phyloP scores from a whole-genome alignment of 1,140 invertebrate genomes.

The Lepidotrigona ventralis region DNA sequence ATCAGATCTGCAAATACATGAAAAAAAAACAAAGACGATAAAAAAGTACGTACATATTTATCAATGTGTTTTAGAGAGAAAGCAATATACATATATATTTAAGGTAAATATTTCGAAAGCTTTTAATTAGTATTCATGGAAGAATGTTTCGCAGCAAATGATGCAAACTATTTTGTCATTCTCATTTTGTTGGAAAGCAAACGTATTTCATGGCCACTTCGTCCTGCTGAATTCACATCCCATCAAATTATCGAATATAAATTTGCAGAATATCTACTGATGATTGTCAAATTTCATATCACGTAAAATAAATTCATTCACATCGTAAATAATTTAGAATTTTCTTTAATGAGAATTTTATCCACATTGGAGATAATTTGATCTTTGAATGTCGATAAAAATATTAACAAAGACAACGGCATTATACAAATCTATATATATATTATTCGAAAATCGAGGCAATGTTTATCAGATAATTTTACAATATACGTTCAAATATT shows the following conservation, averaged over 20 bases:
- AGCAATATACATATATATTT: neutral
- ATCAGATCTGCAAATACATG: neutral
- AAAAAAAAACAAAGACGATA: too few species aligned
- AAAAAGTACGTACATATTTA: neutral
- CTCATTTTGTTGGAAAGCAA: neutral
- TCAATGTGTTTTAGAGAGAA: neutral
- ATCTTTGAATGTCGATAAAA: neutral
- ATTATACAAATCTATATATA: neutral
- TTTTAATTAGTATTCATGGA: neutral
- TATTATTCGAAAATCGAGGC: neutral
- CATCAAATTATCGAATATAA: neutral
- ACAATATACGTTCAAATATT: neutral
- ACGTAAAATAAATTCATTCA: neutral
- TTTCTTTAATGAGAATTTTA: neutral
- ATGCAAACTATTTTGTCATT: neutral
- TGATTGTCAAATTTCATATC: neutral
- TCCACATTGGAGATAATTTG: neutral
- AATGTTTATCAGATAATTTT: neutral
- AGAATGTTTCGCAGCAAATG: neutral
- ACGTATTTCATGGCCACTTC: neutral
- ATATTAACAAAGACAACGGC: neutral
- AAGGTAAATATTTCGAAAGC: neutral
- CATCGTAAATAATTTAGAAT: neutral
- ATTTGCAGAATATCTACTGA: neutral
- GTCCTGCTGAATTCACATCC: neutral